These are phyloP conservation scores for Periophthalmus modestus DNA, from an alignment of 2,113 vertebrate species.

Conservation along the genomic window DNA sequence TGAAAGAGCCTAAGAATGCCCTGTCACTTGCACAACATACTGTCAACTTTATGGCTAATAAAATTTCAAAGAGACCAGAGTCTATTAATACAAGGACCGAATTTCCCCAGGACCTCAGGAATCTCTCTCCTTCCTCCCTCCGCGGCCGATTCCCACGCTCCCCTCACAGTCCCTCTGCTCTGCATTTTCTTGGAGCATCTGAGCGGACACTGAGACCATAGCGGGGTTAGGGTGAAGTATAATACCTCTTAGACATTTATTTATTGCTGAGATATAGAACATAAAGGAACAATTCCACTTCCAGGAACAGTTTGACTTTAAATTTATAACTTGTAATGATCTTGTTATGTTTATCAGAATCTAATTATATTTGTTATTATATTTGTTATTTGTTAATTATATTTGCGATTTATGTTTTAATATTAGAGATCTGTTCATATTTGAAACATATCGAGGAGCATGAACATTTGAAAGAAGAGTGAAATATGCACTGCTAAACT, in stretches of 20 bases:
- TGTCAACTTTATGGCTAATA: conserved; percentile 93
- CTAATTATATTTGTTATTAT: too few relatives aligned
- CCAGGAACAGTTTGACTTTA: not conserved
- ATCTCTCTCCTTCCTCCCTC: conserved; percentile 78
- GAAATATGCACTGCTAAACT: not conserved
- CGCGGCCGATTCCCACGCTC: conserved; percentile 77
- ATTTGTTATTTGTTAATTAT: too few relatives aligned
- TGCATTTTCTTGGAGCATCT: conserved; percentile 36
- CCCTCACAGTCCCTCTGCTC: conserved; percentile 46
- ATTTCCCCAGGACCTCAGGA: conserved; percentile 81
- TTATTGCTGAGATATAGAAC: not conserved
- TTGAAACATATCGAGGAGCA: not conserved
- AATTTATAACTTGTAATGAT: not conserved
- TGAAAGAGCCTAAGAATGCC: conserved; percentile 61
- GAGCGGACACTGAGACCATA: conserved; percentile 26
- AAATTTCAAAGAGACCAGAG: conserved; percentile 90
- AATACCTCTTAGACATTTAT: not conserved
- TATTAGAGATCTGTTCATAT: not conserved
- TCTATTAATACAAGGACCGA: conserved; percentile 85
- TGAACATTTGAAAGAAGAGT: not conserved
- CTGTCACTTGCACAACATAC: conserved; percentile 73
- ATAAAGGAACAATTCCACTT: not conserved
- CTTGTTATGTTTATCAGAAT: not conserved
- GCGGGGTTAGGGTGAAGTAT: not conserved
- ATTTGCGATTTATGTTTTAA: not conserved